Base-by-base conservation (phyloP, 2,888 invertebrate species). In the Yponomeuta plumbellus region DNA sequence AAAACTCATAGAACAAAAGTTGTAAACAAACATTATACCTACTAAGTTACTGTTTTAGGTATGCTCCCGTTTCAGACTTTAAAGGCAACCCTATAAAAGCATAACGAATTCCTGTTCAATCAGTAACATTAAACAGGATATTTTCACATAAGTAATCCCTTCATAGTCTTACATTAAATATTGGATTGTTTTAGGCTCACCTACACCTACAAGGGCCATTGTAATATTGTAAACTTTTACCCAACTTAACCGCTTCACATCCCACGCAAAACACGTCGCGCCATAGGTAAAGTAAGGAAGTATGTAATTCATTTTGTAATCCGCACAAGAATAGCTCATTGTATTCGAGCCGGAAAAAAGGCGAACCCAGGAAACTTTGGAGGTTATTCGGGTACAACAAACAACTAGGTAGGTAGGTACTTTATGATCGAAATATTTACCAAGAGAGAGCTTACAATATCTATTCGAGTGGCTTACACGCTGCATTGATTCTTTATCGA, bases 301-400 rank as follows among this genome's bases (percentile, higher is more conserved):
- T 84, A 52, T 52, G 44, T 52, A 80, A 79, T 78, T 81, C 75
- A 81, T 83, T 84, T 83, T 20, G 34, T 86, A 85, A 85, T 86
- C 80, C 79, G 70, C 68, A 74, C 72, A 79, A 82, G 81, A 82
- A 84, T 80, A 76, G 76, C 74, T 72, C 72, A 73, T 73, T 77
- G 80, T 82, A 52, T 83, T 83, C 81, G 80, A 75, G 72, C 71
- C 74, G 44, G 44, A 52, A 52, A 44, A 34, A 34, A 34, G 34
- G 8, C 34, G 72, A 68, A 76, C 73, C 73, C 77, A 17, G 44
- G 44, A 13, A 52, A 52, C 44, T 52, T 52, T 52, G 44, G 74
- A 20, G 59, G 59, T 59, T 59, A 13, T 21, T 59, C 22, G 22
- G 21, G 59, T 59, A 21, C 23, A 11, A 59, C 23, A 21, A 59